Evolutionary conservation across 2,888 invertebrate genomes (phyloP).

Genomic region (Nineta flava): DNA sequence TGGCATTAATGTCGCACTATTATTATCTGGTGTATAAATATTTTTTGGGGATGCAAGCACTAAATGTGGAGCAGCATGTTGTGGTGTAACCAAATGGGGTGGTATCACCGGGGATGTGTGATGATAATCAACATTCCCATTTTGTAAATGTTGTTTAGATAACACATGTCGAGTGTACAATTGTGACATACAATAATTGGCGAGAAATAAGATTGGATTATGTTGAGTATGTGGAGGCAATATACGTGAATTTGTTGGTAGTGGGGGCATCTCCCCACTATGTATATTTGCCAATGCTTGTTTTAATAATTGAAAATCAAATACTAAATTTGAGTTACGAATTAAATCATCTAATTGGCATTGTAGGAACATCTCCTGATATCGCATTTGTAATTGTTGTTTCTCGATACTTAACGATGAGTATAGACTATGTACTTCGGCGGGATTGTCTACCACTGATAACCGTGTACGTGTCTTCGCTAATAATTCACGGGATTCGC

Average conservation of each 20-base stretch:
- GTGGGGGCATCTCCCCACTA: conserved; percentile 33
- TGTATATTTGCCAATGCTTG: conserved; percentile 48
- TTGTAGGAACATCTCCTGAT: conserved; percentile 55
- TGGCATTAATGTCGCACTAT: conserved; percentile 24
- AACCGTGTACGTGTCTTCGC: conserved; percentile 42
- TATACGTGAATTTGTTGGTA: conserved; percentile 24
- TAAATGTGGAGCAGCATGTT: conserved; percentile 19
- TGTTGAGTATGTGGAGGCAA: conserved; percentile 30
- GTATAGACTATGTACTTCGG: conserved; percentile 44
- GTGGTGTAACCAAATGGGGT: conserved; percentile 19
- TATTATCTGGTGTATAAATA: conserved; percentile 24
- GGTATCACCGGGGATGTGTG: conserved; percentile 25
- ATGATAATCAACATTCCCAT: conserved; percentile 30
- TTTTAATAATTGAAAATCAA: conserved; percentile 49
- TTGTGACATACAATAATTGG: conserved; percentile 63
- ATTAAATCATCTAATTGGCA: conserved; percentile 56
- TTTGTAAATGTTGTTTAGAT: conserved; percentile 36
- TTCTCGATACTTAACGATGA: conserved; percentile 45
- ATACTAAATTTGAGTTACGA: conserved; percentile 44
- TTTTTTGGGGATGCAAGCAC: conserved; percentile 24
- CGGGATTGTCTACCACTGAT: conserved; percentile 37
- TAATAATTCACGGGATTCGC: conserved; percentile 45
- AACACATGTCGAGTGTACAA: conserved; percentile 48
- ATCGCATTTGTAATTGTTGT: conserved; percentile 47
- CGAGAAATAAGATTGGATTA: conserved; percentile 54